phyloP scores from a whole-genome alignment of 2,888 invertebrate genomes.

The Colletes collaris region DNA sequence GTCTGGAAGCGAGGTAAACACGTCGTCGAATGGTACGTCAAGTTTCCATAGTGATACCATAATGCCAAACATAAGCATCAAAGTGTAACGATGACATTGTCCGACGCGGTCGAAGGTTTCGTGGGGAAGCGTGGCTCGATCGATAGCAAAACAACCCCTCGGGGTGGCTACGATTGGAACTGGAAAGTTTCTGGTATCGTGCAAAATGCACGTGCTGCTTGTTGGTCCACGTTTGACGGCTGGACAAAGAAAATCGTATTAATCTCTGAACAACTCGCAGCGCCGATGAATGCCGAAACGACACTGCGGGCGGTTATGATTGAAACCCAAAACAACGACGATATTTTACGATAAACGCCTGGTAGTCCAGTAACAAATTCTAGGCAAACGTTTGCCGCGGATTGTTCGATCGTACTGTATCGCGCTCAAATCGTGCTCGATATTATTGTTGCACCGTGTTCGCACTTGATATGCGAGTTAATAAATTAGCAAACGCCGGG shows the following conservation, averaged over 20 bases:
- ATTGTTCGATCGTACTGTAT: constrained; percentile 4
- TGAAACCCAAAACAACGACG: constrained; percentile 17
- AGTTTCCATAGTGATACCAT: constrained; percentile 74
- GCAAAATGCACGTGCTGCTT: not conserved
- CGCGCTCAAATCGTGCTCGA: not conserved
- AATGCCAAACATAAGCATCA: constrained; percentile 60
- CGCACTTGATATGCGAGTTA: no score
- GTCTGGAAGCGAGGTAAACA: constrained; percentile 19
- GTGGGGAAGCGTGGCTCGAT: constrained; percentile 35
- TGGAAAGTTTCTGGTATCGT: constrained; percentile 32
- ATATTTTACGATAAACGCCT: constrained; percentile 26
- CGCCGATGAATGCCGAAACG: not conserved
- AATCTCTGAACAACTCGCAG: constrained; percentile 29
- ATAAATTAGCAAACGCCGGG: no score
- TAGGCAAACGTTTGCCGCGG: not conserved
- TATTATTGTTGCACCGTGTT: constrained; percentile 1
- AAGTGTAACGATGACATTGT: constrained; percentile 69
- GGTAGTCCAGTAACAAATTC: constrained; percentile 5
- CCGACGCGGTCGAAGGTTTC: constrained; percentile 52
- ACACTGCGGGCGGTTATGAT: constrained; percentile 19
- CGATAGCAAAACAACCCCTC: constrained; percentile 48
- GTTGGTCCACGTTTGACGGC: constrained; percentile 14
- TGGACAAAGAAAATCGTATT: constrained; percentile 30
- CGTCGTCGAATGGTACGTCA: constrained; percentile 34
- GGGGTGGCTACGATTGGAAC: constrained; percentile 30